Evolutionary conservation across 2,113 vertebrate genomes (phyloP).

Genomic region (Amphiprion percula): DNA sequence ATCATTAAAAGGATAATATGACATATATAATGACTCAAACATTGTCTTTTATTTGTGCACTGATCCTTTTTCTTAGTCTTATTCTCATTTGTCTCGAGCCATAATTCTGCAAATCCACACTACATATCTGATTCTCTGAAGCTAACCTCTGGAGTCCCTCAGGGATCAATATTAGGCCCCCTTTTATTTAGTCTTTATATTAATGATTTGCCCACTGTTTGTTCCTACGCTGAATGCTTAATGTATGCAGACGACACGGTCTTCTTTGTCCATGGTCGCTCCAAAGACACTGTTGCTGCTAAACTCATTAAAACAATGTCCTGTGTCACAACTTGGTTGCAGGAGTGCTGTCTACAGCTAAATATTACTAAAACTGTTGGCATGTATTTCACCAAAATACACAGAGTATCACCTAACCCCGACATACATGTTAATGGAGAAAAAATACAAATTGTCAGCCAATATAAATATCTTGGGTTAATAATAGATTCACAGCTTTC

Average conservation of each 20-base stretch:
- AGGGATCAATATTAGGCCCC: too few relatives aligned
- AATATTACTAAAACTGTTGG: background rate
- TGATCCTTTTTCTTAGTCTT: too few relatives aligned
- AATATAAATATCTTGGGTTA: background rate
- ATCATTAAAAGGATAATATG: too few relatives aligned
- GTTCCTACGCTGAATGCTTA: background rate
- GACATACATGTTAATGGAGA: slow-evolving; percentile 6
- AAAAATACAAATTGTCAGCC: slow-evolving; percentile 4
- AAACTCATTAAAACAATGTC: slow-evolving; percentile 3
- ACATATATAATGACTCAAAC: too few relatives aligned
- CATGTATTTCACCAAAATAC: background rate
- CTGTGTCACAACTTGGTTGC: background rate
- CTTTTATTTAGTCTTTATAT: too few relatives aligned
- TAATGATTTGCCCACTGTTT: background rate
- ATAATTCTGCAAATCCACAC: too few relatives aligned
- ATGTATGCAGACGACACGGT: background rate
- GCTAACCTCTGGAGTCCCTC: too few relatives aligned
- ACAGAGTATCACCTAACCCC: too few relatives aligned
- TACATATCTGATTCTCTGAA: too few relatives aligned
- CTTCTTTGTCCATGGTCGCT: background rate
- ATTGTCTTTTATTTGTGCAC: too few relatives aligned
- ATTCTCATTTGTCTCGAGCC: too few relatives aligned
- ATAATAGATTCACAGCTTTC: background rate
- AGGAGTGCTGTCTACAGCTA: background rate
- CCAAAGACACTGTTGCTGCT: background rate